Evolutionary conservation across 2,888 invertebrate species (phyloP).

Genomic region (Hoplodrina ambigua): DNA sequence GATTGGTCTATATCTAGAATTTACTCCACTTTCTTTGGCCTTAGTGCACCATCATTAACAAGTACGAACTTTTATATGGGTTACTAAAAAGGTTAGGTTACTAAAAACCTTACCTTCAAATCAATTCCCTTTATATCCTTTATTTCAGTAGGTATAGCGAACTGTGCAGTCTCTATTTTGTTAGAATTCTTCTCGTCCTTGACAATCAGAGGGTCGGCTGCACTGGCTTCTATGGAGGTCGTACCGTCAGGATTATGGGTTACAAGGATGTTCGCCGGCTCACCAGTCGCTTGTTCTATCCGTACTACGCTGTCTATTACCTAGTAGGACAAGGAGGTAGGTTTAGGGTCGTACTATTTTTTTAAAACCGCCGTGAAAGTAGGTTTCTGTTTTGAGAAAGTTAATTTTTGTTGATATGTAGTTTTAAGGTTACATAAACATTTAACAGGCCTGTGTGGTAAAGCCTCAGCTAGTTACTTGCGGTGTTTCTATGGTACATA

Average conservation of each 20-base stretch:
- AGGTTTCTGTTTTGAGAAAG: slow-evolving; percentile 2
- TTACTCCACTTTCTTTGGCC: too few species aligned
- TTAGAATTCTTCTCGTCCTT: slow-evolving; percentile 89
- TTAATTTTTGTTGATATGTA: background rate
- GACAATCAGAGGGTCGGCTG: slow-evolving; percentile 84
- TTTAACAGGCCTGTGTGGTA: background rate
- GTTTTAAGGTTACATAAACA: background rate
- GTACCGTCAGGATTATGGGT: slow-evolving; percentile 89
- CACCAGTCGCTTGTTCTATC: slow-evolving; percentile 88
- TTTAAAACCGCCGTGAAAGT: slow-evolving; percentile 1
- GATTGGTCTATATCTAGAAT: too few species aligned
- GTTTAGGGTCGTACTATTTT: slow-evolving; percentile 14
- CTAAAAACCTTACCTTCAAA: slow-evolving; percentile 77
- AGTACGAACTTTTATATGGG: too few species aligned
- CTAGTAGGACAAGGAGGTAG: slow-evolving; percentile 64
- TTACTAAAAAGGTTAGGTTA: background rate
- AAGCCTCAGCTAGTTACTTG: background rate
- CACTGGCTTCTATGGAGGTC: slow-evolving; percentile 87
- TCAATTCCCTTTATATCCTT: slow-evolving; percentile 88
- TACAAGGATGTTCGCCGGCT: slow-evolving; percentile 87
- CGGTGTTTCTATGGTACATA: background rate
- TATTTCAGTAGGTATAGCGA: slow-evolving; percentile 86
- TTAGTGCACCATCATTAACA: background rate
- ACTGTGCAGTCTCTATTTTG: slow-evolving; percentile 86
- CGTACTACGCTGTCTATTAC: slow-evolving; percentile 89